Conservation (phyloP, 2,797 vertebrate genomes). For the Psittacula derbiana region DNA sequence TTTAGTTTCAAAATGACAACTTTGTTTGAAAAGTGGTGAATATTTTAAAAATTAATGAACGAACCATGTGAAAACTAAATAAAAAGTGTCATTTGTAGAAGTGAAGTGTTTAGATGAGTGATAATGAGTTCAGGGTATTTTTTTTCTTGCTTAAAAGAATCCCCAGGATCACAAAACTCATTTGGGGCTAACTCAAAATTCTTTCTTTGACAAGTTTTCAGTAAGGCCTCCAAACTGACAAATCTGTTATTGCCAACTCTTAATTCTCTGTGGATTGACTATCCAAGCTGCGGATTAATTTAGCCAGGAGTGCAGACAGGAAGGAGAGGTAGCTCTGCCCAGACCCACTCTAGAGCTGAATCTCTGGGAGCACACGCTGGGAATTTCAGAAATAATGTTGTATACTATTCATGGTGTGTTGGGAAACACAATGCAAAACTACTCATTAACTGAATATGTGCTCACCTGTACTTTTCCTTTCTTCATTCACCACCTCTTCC, state of each 20-base stretch:
- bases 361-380: background rate
- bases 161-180: background rate
- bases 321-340: background rate
- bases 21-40: background rate
- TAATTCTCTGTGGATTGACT: background rate
- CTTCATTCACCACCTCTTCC: background rate
- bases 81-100: background rate
- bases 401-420: background rate
- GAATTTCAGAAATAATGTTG: background rate
- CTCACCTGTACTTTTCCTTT: background rate
- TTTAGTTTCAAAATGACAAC: background rate
- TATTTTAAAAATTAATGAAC: conserved; percentile 5
- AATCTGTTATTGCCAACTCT: background rate
- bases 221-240: background rate
- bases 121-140: background rate
- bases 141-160: background rate
- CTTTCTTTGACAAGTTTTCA: background rate
- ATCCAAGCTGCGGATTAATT: background rate
- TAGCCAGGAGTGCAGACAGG: background rate
- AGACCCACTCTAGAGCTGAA: background rate
- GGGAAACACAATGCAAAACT: background rate
- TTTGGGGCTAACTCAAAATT: background rate
- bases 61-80: conserved; percentile 4
- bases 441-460: accelerated
- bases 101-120: background rate